Evolutionary conservation across 2,113 vertebrate species (phyloP), one percentile per base, ranked within the genome.

Genomic region (Dunckerocampus dactyliophorus): DNA sequence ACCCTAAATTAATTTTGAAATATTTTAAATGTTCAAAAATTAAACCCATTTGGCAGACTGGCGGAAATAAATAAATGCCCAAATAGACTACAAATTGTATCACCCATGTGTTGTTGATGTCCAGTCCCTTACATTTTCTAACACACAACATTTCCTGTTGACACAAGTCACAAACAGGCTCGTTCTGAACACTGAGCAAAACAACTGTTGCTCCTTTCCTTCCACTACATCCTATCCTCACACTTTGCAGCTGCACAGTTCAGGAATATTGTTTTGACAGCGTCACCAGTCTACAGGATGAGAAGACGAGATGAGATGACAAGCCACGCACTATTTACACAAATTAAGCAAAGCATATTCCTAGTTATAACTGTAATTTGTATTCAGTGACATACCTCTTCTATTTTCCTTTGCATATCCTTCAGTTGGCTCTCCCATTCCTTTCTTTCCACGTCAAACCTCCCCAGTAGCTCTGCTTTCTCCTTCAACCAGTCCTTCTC

Each of bases 401-500:
- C 94, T 80, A 99, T 97, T 88, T 96, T 97, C 84, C 71, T 92
- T 88, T 98, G 96, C 97, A 99, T 98, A 74, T 95, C 90, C 72
- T 92, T 93, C 91, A 97, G 93, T 45, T 98, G 96, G 73, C 88
- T 91, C 87, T 99, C 95, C 97, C 96, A 99, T 72, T 98, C 95
- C 63, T 90, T 94, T 78, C 96, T 93, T 87, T 98, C 97, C 1
- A 88, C 85, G 67, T 98, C 93, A 75, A 99, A 98, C 80, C 90
- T 91, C 83, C 97, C 93, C 87, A 98, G 85, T 71, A 98, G 82
- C 76, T 98, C 95, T 56, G 93, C 90, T 82, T 92, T 94, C 80
- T 98, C 96, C 77, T 89, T 91, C 67, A 87, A 85, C 96, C 96
- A 97, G 84, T 86, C 90, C 65, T 69, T 89, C 81, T 95, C 92